Evolutionary conservation across 2,113 vertebrate species (phyloP).

Genomic region (Piaya cayana): DNA sequence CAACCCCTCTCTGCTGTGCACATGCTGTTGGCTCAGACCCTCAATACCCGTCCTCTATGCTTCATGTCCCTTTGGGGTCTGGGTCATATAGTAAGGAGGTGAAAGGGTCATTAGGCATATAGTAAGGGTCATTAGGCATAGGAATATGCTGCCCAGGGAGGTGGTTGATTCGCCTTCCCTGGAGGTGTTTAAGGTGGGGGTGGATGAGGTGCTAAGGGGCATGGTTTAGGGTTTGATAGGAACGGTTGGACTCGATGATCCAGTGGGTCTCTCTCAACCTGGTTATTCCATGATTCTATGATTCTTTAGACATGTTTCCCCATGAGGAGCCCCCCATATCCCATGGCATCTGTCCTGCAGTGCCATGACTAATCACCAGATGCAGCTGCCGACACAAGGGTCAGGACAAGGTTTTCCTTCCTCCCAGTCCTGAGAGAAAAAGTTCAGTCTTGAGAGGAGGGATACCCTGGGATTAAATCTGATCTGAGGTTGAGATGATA

Average conservation of each 20-base stretch:
- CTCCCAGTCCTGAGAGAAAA: not conserved
- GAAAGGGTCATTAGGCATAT: too few relatives aligned
- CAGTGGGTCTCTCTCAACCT: too few relatives aligned
- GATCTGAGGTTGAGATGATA: not conserved
- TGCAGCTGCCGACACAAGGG: not conserved
- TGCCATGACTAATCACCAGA: not conserved
- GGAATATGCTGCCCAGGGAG: too few relatives aligned
- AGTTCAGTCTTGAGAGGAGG: not conserved
- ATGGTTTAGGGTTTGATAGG: too few relatives aligned
- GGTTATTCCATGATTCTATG: too few relatives aligned
- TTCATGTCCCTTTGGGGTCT: not conserved
- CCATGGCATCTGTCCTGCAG: not conserved
- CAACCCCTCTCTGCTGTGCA: fast-evolving
- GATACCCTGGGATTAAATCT: not conserved
- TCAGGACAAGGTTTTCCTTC: not conserved
- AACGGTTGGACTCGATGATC: too few relatives aligned
- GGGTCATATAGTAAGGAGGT: too few relatives aligned
- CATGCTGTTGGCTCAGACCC: not conserved
- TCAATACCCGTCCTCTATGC: not conserved
- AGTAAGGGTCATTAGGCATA: too few relatives aligned
- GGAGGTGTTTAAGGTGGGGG: too few relatives aligned
- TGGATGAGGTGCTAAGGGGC: too few relatives aligned
- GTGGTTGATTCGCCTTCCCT: too few relatives aligned
- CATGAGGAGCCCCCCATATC: fast-evolving
- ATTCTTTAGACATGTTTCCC: not conserved